Evolutionary conservation across 1,140 invertebrate genomes (phyloP), one percentile per base, ranked within the genome.

Genomic region (Drosophila biarmipes): DNA sequence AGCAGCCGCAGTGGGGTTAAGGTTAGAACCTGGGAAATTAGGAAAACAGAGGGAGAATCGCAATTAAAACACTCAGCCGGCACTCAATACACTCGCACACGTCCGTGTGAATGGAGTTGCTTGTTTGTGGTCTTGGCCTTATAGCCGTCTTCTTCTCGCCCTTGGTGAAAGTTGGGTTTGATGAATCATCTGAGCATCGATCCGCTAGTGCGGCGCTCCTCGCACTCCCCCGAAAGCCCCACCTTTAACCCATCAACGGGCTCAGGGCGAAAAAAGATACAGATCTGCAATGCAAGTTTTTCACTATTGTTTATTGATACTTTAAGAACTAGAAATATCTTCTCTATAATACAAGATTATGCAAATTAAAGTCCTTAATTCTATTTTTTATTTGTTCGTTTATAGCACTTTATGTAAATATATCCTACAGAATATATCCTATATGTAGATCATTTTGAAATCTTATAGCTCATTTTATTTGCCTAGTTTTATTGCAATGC

Each of bases 121-220:
- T 82, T 61, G 31, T 66, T 40, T 49, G 55, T 55, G 17, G 38
- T 17, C 10, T 7, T 17, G 5, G 40, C 40, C 40, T 19, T 61
- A 14, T 45, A 38, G 31, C 42, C 11, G 17, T 45, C 34, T 62
- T 63, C 38, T 59, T 63, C 53, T 62, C 29, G 45, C 56, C 53
- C 51, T 68, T 69, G 62, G 79, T 64, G 79, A 82, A 82, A 82
- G 79, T 78, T 61, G 38, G 21, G 45, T 56, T 40, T 31, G 43
- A 52, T 81, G 79, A 81, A 73, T 81, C 79, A 82, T 78, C 53
- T 43, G 54, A 58, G 59, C 54, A 63, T 63, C 54, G 59, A 63
- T 63, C 52, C 35, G 37, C 35, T 62, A 42, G 15, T 56, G 51
- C 34, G 35, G 51, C 12, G 4, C 58, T 61, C 52, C 7, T 24